Evolutionary conservation across 2,888 invertebrate genomes (phyloP), one percentile per base, ranked within the genome.

Genomic region (Euphydryas editha): DNA sequence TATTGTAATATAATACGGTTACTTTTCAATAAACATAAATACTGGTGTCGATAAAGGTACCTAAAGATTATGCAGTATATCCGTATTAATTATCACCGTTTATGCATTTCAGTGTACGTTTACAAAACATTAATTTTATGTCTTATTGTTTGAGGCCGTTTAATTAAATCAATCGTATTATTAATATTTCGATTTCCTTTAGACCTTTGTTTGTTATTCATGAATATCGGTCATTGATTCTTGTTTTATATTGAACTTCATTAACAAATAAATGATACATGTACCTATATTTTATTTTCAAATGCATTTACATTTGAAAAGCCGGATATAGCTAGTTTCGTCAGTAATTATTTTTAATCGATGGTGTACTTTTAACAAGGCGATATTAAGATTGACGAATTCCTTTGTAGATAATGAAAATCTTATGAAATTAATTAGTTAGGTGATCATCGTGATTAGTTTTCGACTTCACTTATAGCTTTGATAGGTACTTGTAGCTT

Each of bases 171-270:
- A 82, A 83, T 87, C 59, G 62, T 68, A 71, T 85, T 86, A 83
- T 76, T 75, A 86, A 86, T 84, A 80, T 74, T 81, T 82, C 79
- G 81, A 87, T 88, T 88, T 85, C 84, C 86, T 82, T 82, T 77
- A 70, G 67, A 75, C 72, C 72, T 72, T 72, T 68, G 71, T 73
- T 83, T 80, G 75, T 74, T 75, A 78, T 65, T 75, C 70, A 76
- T 82, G 77, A 77, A 81, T 82, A 75, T 75, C 59, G 68, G 69
- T 65, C 62, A 39, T 65, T 78, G 79, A 81, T 78, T 78, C 73
- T 73, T 71, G 49, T 69, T 20, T 69, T 70, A 72, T 70, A 70
- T 61, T 65, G 72, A 78, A 81, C 83, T 76, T 72, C 61, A 83
- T 87, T 87, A 77, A 69, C 83, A 87, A 74, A 84, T 80, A 15